phyloP scores from a whole-genome alignment of 1,140 invertebrate genomes.

The Vanessa tameamea region DNA sequence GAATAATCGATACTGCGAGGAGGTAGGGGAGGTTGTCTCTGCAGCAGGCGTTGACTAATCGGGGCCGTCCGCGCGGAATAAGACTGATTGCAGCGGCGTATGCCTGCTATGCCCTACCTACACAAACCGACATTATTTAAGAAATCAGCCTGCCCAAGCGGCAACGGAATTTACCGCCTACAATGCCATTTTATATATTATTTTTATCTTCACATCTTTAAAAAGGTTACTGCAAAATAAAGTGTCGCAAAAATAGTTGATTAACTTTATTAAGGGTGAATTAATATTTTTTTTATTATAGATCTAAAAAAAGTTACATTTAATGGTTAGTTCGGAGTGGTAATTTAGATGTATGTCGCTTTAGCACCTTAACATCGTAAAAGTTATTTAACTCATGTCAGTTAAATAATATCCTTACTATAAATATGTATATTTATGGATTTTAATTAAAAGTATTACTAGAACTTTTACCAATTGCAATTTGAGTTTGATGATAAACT shows the following conservation, averaged over 20 bases:
- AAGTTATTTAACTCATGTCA: background rate
- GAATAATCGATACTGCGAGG: constrained; percentile 70
- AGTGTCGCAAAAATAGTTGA: constrained; percentile 4
- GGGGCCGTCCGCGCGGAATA: constrained; percentile 77
- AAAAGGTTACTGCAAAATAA: constrained; percentile 16
- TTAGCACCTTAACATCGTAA: background rate
- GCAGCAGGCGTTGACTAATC: constrained; percentile 78
- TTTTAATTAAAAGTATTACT: background rate
- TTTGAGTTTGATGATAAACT: background rate
- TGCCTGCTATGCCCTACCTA: constrained; percentile 69
- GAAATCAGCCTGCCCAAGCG: constrained; percentile 74
- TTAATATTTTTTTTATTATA: background rate
- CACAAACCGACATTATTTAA: constrained; percentile 78
- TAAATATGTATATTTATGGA: background rate
- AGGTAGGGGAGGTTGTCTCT: constrained; percentile 72
- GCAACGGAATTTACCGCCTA: constrained; percentile 70
- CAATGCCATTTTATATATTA: constrained; percentile 26
- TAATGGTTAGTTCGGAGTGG: constrained; percentile 4
- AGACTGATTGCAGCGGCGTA: constrained; percentile 74
- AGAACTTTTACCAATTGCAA: background rate
- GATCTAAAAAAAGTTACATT: constrained; percentile 4
- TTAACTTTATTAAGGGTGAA: constrained; percentile 1
- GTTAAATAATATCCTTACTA: background rate
- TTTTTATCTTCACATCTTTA: constrained; percentile 23
- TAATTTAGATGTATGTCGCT: background rate